Percentiles rank a stretch among this genome's conserved stretches.
Conservation (phyloP, 2,888 invertebrate species). For the Pinctada fucata region DNA sequence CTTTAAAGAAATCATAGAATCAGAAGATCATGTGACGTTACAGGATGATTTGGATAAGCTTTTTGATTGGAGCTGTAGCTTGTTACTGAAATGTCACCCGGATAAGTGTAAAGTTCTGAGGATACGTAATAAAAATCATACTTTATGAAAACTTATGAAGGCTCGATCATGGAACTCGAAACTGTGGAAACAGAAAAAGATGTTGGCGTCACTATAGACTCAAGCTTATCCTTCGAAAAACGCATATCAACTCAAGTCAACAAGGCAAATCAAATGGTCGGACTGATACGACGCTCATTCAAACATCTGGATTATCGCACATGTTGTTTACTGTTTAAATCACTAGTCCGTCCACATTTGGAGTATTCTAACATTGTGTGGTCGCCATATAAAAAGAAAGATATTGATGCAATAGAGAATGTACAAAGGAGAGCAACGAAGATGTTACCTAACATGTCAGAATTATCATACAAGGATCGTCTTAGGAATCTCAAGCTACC, state of each 20-base stretch:
- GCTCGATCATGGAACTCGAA: conserved; percentile 2
- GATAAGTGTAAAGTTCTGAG: too few species aligned
- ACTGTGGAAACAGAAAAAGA: conserved; percentile 25
- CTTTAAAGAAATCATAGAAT: too few species aligned
- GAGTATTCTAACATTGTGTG: conserved; percentile 24
- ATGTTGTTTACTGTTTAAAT: conserved; percentile 22
- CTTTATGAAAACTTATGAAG: conserved; percentile 6
- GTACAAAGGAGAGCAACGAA: conserved; percentile 29
- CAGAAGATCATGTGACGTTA: too few species aligned
- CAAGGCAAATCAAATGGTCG: conserved; percentile 30
- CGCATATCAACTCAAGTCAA: conserved; percentile 22
- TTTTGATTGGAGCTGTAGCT: too few species aligned
- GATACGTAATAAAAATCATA: too few species aligned
- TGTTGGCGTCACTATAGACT: conserved; percentile 26
- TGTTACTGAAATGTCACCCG: too few species aligned
- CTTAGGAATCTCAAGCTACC: conserved; percentile 23
- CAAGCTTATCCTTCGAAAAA: conserved; percentile 13
- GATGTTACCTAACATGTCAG: conserved; percentile 10
- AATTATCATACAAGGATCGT: conserved; percentile 24
- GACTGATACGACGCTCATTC: conserved; percentile 18
- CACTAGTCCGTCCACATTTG: conserved; percentile 22
- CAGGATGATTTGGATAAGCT: too few species aligned
- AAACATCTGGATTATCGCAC: conserved; percentile 1
- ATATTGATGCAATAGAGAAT: conserved; percentile 22
- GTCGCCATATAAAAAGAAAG: conserved; percentile 21